These are phyloP conservation scores for Macaria notata DNA, from an alignment of 2,888 invertebrate species.

Conservation along the genomic window DNA sequence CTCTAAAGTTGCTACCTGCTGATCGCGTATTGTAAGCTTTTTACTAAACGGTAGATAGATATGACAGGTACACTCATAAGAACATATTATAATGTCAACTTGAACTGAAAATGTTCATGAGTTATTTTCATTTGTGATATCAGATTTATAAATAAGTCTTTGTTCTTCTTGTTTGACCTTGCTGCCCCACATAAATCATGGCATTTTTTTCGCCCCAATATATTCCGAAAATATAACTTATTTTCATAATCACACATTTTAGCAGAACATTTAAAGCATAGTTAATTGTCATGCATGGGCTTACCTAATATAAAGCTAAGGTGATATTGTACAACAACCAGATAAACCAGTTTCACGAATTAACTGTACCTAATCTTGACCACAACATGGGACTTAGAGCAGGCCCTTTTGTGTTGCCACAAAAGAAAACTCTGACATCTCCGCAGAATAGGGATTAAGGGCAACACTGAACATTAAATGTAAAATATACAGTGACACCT, in stretches of 20 bases:
- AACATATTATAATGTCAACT: too few species aligned
- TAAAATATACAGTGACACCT: conserved; percentile 30
- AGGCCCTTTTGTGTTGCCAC: conserved; percentile 12
- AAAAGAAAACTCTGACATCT: conserved; percentile 44
- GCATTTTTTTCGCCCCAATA: too few species aligned
- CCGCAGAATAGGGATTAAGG: conserved; percentile 32
- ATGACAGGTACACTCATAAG: too few species aligned
- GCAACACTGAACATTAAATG: conserved; percentile 26
- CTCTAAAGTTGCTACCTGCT: conserved; percentile 13
- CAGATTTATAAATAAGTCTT: too few species aligned
- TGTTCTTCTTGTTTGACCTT: too few species aligned
- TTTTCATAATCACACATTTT: too few species aligned
- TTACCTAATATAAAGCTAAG: not conserved
- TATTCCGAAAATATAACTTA: too few species aligned
- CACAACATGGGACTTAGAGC: conserved; percentile 14
- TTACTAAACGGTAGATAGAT: too few species aligned
- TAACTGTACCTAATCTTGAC: conserved; percentile 33
- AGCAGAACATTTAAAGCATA: not conserved
- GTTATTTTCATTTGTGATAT: too few species aligned
- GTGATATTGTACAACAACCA: conserved; percentile 21
- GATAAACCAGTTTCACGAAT: conserved; percentile 22
- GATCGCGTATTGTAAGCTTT: too few species aligned
- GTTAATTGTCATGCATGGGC: not conserved
- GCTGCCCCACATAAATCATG: too few species aligned
- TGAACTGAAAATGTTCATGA: too few species aligned